Evolutionary conservation across 2,113 vertebrate genomes (phyloP).

Genomic region (Pagrus major): DNA sequence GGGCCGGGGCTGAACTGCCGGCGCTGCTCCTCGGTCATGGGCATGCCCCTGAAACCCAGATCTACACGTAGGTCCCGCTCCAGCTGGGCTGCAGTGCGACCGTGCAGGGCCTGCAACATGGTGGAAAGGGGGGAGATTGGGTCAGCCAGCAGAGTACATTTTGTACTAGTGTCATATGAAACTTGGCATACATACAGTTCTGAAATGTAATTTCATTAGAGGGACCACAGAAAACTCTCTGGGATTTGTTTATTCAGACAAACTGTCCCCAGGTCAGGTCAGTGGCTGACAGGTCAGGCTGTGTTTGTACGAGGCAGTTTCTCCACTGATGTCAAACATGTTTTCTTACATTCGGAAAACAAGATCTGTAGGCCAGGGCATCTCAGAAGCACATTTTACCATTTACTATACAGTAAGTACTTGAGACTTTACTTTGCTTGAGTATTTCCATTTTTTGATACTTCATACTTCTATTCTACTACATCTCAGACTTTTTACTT

Average conservation of each 20-base stretch:
- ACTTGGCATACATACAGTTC: neutral
- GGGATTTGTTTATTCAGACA: neutral
- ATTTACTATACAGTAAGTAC: too few relatives aligned
- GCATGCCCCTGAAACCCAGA: constrained; percentile 98
- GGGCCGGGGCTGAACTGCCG: constrained; percentile 98
- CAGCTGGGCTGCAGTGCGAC: constrained; percentile 89
- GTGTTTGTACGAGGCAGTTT: neutral
- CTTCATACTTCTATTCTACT: too few relatives aligned
- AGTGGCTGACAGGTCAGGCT: neutral
- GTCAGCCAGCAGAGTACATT: constrained; percentile 1
- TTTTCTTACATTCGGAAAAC: too few relatives aligned
- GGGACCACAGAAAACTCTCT: neutral
- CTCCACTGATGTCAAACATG: too few relatives aligned
- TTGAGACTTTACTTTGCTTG: too few relatives aligned
- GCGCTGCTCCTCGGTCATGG: constrained; percentile 98
- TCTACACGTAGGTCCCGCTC: constrained; percentile 97
- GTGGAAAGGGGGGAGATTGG: neutral
- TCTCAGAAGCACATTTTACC: too few relatives aligned
- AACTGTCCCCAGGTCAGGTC: constrained; percentile 10
- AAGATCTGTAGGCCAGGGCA: too few relatives aligned
- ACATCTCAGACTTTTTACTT: too few relatives aligned
- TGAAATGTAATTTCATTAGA: constrained; percentile 19
- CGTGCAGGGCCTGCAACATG: constrained; percentile 91
- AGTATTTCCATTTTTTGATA: too few relatives aligned
- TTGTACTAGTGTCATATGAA: neutral